Percentiles rank a stretch among this genome's conserved stretches.
Conservation (phyloP, 2,113 vertebrate genomes). For the Ophthalmolycus amberensis region DNA sequence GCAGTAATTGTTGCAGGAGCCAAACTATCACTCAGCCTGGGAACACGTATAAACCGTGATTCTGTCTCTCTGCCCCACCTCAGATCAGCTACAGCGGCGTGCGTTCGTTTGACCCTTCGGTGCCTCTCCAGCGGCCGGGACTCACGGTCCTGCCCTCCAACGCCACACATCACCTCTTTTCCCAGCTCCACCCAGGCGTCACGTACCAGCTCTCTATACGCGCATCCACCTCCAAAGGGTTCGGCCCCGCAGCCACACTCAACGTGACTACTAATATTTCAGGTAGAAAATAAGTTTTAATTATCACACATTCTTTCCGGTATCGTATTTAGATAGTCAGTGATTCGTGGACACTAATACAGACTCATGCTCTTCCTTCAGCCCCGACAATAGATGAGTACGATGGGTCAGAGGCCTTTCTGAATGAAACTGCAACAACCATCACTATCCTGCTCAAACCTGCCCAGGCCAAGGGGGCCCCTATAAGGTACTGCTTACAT, state of each 20-base stretch:
- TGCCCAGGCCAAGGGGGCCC: constrained; percentile 97
- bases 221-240: constrained; percentile 95
- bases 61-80: constrained; percentile 18
- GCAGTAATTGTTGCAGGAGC: background rate
- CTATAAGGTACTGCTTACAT: constrained; percentile 88
- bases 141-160: constrained; percentile 94
- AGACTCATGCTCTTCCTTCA: constrained; percentile 56
- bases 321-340: background rate
- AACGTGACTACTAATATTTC: constrained; percentile 99
- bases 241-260: constrained; percentile 90
- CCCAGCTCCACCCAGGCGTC: constrained; percentile 94
- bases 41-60: background rate
- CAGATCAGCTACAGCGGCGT: constrained; percentile 95
- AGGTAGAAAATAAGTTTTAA: constrained; percentile 78
- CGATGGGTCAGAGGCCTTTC: constrained; percentile 92
- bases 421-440: constrained; percentile 98
- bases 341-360: background rate
- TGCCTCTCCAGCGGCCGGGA: constrained; percentile 90
- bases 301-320: background rate
- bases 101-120: constrained; percentile 94
- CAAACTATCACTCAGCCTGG: background rate
- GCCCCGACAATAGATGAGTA: constrained; percentile 97
- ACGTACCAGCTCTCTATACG: constrained; percentile 96
- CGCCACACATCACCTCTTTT: constrained; percentile 91
- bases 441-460: constrained; percentile 97